phyloP scores from a whole-genome alignment of 2,113 vertebrate genomes.

The Chloropsis cyanopogon region DNA sequence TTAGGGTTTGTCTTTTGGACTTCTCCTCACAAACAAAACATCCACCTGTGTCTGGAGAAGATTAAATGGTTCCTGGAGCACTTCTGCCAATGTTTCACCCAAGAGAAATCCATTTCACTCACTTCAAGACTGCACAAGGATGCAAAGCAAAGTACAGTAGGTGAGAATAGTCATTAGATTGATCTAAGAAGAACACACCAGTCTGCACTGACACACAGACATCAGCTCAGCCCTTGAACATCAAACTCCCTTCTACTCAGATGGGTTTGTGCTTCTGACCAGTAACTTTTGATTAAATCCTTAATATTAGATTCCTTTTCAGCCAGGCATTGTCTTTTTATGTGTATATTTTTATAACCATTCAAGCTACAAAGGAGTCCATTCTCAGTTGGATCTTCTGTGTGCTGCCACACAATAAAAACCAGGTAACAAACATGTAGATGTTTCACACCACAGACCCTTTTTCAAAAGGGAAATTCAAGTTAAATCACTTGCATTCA shows the following conservation, averaged over 20 bases:
- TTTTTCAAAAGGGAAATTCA: neutral
- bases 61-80: neutral
- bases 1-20: neutral
- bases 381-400: neutral
- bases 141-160: neutral
- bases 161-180: neutral
- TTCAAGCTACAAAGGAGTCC: neutral
- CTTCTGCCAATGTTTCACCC: neutral
- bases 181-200: neutral
- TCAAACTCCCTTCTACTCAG: neutral
- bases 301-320: neutral
- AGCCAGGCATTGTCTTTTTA: neutral
- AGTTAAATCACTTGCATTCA: neutral
- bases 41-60: neutral
- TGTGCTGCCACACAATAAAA: neutral
- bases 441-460: neutral
- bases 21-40: neutral
- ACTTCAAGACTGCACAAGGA: neutral
- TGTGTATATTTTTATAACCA: neutral
- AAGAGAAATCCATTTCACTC: neutral
- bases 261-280: neutral
- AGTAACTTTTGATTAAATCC: neutral
- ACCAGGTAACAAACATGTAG: neutral
- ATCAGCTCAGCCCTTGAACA: neutral
- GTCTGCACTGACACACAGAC: neutral